Conservation (phyloP, 2,113 vertebrate species). For the Oreochromis spilurus region DNA sequence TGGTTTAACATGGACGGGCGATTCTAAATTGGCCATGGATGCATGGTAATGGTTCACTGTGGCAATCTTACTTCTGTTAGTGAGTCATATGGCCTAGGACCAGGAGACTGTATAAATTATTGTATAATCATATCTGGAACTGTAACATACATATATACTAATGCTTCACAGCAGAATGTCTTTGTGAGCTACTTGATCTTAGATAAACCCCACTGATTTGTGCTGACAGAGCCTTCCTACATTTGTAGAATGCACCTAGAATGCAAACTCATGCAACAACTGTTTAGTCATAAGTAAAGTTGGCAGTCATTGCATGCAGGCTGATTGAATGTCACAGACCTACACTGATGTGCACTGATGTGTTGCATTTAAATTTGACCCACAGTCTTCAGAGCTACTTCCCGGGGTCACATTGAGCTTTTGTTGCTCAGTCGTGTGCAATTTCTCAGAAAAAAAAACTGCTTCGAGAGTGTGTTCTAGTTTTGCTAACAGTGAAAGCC, state of each 20-base stretch:
- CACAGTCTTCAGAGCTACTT: not conserved
- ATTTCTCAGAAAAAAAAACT: not conserved
- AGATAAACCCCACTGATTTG: not conserved
- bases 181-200: not conserved
- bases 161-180: not conserved
- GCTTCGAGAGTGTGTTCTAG: not conserved
- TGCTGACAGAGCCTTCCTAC: not conserved
- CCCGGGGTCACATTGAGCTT: not conserved
- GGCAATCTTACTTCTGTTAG: not conserved
- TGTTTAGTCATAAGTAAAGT: not conserved
- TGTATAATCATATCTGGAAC: not conserved
- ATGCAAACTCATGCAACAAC: not conserved
- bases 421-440: not conserved
- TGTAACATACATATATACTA: not conserved
- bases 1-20: not conserved
- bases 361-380: not conserved
- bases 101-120: not conserved
- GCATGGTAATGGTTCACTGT: not conserved
- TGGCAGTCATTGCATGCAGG: not conserved
- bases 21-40: not conserved
- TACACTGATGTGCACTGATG: not conserved
- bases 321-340: not conserved
- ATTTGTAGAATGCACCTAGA: not conserved
- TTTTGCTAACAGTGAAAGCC: not conserved
- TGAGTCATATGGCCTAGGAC: not conserved